Evolutionary conservation across 2,888 invertebrate species (phyloP).

Genomic region (Digitonthophagus gazella): DNA sequence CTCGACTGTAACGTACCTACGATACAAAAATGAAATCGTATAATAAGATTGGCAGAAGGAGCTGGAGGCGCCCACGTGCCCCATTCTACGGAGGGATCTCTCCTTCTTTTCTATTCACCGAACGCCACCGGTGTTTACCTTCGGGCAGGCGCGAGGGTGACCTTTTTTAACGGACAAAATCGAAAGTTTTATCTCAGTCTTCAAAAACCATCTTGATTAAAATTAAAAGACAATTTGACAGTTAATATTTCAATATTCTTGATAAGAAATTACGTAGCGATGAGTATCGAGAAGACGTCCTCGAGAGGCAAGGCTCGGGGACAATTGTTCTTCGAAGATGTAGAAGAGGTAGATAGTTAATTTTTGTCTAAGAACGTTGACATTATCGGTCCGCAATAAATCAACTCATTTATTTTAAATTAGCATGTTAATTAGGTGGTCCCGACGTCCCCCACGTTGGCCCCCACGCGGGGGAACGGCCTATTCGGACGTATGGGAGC

Average conservation of each 20-base stretch:
- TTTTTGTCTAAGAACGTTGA: conserved; percentile 27
- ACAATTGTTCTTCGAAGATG: conserved; percentile 17
- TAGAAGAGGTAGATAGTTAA: conserved; percentile 9
- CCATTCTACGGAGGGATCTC: conserved; percentile 47
- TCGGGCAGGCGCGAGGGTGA: conserved; percentile 21
- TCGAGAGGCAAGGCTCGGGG: neutral
- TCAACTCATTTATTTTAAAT: conserved; percentile 33
- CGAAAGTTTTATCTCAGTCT: no score
- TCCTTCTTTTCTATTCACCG: conserved; percentile 20
- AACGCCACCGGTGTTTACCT: conserved; percentile 30
- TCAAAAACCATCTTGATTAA: no score
- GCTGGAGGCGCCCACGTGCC: conserved; percentile 47
- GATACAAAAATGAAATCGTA: conserved; percentile 28
- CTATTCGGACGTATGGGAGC: conserved; percentile 4
- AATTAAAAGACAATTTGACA: neutral
- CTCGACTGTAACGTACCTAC: conserved; percentile 28
- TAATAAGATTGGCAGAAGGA: conserved; percentile 46
- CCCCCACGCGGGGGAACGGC: neutral
- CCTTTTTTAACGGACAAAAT: conserved; percentile 35
- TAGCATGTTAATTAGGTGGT: conserved; percentile 34
- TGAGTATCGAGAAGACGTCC: neutral
- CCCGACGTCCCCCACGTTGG: conserved; percentile 6
- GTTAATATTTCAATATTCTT: neutral
- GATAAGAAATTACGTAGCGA: neutral
- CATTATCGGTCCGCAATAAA: conserved; percentile 31